A percentile compares a stretch with the other conserved stretches of the same genome.
Conservation (phyloP, 2,888 invertebrate genomes). For the Heliconius cydno region DNA sequence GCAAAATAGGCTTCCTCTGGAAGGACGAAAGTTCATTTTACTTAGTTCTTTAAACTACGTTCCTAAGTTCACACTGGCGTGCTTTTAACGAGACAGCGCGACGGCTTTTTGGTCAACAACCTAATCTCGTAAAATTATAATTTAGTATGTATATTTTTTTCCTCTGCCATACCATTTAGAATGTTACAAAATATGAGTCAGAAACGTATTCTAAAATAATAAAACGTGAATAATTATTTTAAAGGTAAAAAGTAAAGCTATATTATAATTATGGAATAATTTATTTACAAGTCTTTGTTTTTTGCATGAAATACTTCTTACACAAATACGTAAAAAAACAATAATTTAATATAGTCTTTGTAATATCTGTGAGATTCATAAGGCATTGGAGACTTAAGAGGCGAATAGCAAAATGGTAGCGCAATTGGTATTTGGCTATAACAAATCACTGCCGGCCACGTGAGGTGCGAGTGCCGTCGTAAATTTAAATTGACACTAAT, state of each 20-base stretch:
- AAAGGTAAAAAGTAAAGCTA: too few relatives aligned
- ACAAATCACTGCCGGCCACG: slow-evolving; percentile 54
- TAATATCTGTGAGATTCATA: not conserved
- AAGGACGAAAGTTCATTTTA: slow-evolving; percentile 38
- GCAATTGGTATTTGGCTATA: slow-evolving; percentile 47
- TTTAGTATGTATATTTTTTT: not conserved
- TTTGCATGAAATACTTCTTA: not conserved
- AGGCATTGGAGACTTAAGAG: not conserved
- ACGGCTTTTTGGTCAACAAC: slow-evolving; percentile 54
- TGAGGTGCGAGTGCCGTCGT: slow-evolving; percentile 51
- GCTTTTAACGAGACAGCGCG: slow-evolving; percentile 58
- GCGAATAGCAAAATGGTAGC: slow-evolving; percentile 37
- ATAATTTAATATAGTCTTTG: not conserved
- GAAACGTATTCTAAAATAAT: too few relatives aligned
- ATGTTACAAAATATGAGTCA: too few relatives aligned
- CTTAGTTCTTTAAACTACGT: slow-evolving; percentile 27
- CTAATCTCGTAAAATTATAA: slow-evolving; percentile 49
- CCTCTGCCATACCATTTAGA: not conserved
- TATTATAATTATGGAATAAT: too few relatives aligned
- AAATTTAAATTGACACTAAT: slow-evolving; percentile 61
- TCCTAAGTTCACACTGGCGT: slow-evolving; percentile 42
- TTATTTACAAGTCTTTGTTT: not conserved
- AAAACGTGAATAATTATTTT: too few relatives aligned
- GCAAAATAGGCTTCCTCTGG: slow-evolving; percentile 36
- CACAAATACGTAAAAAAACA: too few relatives aligned